Base-by-base conservation (phyloP, 2,113 vertebrate species). In the Ophthalmotilapia sp. region DNA sequence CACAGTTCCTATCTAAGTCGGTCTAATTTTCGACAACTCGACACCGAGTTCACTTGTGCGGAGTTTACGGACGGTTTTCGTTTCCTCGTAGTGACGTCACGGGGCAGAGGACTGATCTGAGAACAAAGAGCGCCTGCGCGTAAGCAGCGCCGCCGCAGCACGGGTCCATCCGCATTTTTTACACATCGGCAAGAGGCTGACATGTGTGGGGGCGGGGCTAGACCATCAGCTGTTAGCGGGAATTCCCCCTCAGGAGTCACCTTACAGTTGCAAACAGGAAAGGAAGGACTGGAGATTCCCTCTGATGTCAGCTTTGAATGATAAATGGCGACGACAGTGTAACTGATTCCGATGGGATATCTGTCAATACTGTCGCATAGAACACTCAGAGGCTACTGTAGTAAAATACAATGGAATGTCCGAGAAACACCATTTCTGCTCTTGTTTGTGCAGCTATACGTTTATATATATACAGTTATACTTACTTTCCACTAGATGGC, bases 161-260 rank as follows among this genome's bases (percentile, higher is more conserved):
- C 36, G 3, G 23, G 3, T 54, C n/a, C 75, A 79, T 87, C 86
- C 55, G 2, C 14, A 21, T 86, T 45, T n/a, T 81, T 70, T 86
- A 33, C 2, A 47, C 3, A 51, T 75, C 89, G 9, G 49, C 6
- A 38, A 9, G n/a, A 19, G 17, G 1, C 13, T 58, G n/a, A 14
- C 68, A 17, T 49, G 10, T 2, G 84, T 2, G 80, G 15, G 62
- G 85, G 73, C 38, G 73, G 47, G 10, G 19, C 4, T 21, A 65
- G 4, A 9, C 8, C 5, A 14, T 73, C 93, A 91, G 85, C 84
- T 92, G 92, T 89, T 45, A 6, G 49, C 23, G 91, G 94, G 94
- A 91, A 91, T 93, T 93, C 91, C 93, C 93, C 19, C 3, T 49
- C 5, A 84, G 38, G 54, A 79, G 85, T 94, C 91, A 88, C 89